Percentiles rank a stretch among this genome's conserved stretches.
These are phyloP conservation scores for Rhabdomys dilectus DNA, from an alignment of 2,113 vertebrate genomes.

Conservation along the genomic window DNA sequence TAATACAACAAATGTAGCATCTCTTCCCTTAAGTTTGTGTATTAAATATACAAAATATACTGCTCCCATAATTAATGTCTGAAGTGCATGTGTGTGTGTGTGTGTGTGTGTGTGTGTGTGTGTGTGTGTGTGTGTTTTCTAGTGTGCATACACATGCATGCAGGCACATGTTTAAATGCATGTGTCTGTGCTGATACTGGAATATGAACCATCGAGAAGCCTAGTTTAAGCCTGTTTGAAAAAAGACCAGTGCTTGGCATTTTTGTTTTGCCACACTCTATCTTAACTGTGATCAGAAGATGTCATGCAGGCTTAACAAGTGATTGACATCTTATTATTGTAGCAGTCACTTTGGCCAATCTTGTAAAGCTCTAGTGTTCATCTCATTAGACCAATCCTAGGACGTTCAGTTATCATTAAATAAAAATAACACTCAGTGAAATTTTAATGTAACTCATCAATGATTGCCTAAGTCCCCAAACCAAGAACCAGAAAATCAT, in stretches of 20 bases:
- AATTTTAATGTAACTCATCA: not conserved
- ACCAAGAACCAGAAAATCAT: not conserved
- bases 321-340: not conserved
- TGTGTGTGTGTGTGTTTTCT: not conserved
- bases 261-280: not conserved
- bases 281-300: not conserved
- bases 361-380: not conserved
- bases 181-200: not conserved
- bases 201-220: not conserved
- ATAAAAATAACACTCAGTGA: not conserved
- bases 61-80: not conserved
- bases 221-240: not conserved
- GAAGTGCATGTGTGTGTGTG: not conserved
- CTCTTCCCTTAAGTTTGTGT: not conserved
- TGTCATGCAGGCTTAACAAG: not conserved
- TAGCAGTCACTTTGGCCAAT: not conserved
- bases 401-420: not conserved
- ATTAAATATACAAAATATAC: not conserved
- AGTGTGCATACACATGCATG: no score
- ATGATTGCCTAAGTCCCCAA: not conserved
- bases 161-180: not conserved
- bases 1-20: not conserved
- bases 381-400: not conserved
- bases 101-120: not conserved
- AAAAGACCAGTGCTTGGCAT: not conserved